These are phyloP conservation scores for Mesorhabditis spiculigera DNA, from an alignment of 2,888 invertebrate species.

Conservation along the genomic window DNA sequence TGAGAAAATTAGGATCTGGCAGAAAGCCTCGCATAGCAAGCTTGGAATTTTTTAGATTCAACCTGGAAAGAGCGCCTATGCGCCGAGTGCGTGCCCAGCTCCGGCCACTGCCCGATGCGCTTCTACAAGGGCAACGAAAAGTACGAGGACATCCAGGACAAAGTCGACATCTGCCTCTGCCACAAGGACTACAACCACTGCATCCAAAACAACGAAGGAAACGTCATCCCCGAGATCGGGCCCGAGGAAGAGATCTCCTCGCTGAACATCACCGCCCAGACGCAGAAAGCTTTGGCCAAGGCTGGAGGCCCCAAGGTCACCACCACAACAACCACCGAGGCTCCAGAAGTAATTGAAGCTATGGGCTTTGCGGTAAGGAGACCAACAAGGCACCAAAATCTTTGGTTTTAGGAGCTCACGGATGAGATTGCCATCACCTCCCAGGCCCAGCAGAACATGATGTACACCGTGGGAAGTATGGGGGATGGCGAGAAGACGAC, in stretches of 20 bases:
- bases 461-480: slow-evolving; percentile 56
- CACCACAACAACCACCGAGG: slow-evolving; percentile 55
- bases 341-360: slow-evolving; percentile 48
- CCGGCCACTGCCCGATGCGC: slow-evolving; percentile 57
- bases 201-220: slow-evolving; percentile 49
- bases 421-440: slow-evolving; percentile 56
- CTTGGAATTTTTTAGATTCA: slow-evolving; percentile 34
- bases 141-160: slow-evolving; percentile 34
- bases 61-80: slow-evolving; percentile 57
- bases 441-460: slow-evolving; percentile 55
- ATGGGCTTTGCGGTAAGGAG: slow-evolving; percentile 45
- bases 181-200: slow-evolving; percentile 57
- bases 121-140: slow-evolving; percentile 43
- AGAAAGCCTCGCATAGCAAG: no score
- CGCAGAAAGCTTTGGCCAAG: slow-evolving; percentile 7
- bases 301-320: slow-evolving; percentile 14
- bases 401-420: slow-evolving; percentile 43
- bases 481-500: slow-evolving; percentile 33
- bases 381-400: not conserved
- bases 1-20: no score
- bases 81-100: slow-evolving; percentile 45
- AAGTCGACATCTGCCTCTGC: slow-evolving; percentile 53
- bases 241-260: slow-evolving; percentile 45
- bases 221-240: slow-evolving; percentile 53
- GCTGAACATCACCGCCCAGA: slow-evolving; percentile 30